These are phyloP conservation scores for Heliconius erato DNA, from an alignment of 2,888 invertebrate genomes.

Conservation along the genomic window DNA sequence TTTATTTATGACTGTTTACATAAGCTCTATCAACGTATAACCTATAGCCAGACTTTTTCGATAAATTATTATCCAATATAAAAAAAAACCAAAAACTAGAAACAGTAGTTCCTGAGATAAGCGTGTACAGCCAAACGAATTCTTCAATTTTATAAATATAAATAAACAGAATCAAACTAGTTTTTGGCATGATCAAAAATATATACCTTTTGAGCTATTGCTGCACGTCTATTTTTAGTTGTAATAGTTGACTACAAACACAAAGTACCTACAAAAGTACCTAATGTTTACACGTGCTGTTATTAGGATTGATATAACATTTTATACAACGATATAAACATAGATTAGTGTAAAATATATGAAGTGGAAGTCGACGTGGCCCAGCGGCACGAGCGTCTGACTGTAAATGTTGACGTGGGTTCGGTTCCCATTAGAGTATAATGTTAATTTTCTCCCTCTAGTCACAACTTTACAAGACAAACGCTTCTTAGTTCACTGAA, in stretches of 20 bases:
- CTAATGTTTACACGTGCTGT: constrained; percentile 5
- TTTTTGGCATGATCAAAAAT: neutral
- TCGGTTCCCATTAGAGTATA: neutral
- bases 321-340: neutral
- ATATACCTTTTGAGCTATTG: neutral
- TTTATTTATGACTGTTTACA: too few relatives aligned
- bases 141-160: too few relatives aligned
- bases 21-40: too few relatives aligned
- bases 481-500: neutral
- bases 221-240: neutral
- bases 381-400: neutral
- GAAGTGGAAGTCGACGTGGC: neutral
- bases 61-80: too few relatives aligned
- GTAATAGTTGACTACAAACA: neutral
- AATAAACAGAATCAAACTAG: neutral
- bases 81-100: too few relatives aligned
- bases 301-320: too few relatives aligned
- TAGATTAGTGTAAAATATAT: neutral
- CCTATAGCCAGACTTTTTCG: too few relatives aligned
- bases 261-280: neutral
- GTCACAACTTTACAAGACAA: neutral
- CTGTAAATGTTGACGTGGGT: neutral
- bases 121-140: too few relatives aligned
- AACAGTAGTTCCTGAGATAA: too few relatives aligned
- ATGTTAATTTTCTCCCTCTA: too few relatives aligned